Conservation (phyloP, 1,140 invertebrate species). For the Apocrypta bakeri region DNA sequence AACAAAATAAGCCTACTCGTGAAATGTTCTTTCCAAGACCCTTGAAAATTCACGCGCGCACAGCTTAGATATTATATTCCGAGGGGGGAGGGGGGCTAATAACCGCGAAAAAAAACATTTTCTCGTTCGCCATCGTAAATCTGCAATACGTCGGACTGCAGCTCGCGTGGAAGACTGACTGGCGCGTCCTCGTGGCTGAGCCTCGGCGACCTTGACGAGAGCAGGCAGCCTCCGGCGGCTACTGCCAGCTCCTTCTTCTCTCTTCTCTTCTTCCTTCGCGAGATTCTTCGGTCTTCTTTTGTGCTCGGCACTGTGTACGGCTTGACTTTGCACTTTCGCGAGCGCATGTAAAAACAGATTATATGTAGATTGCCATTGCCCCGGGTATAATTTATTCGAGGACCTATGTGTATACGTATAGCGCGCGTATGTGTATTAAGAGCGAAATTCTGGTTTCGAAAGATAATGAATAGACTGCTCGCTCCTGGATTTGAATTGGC, state of each 20-base stretch:
- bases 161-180: constrained; percentile 13
- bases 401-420: background rate
- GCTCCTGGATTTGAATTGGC: no score
- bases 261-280: background rate
- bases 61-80: constrained; percentile 11
- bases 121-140: constrained; percentile 32
- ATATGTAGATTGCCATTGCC: background rate
- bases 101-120: background rate
- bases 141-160: constrained; percentile 15
- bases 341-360: background rate
- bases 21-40: background rate
- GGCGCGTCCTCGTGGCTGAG: constrained; percentile 36
- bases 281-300: constrained; percentile 3
- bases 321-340: constrained; percentile 16
- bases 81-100: constrained; percentile 13
- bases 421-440: no score
- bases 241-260: background rate
- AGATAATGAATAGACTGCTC: no score
- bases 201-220: constrained; percentile 36
- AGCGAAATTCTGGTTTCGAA: no score
- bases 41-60: background rate
- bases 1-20: no score
- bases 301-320: background rate
- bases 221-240: background rate
- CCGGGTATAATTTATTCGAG: background rate